Conservation (phyloP, 2,888 invertebrate species). For the Tuberolachnus salignus region DNA sequence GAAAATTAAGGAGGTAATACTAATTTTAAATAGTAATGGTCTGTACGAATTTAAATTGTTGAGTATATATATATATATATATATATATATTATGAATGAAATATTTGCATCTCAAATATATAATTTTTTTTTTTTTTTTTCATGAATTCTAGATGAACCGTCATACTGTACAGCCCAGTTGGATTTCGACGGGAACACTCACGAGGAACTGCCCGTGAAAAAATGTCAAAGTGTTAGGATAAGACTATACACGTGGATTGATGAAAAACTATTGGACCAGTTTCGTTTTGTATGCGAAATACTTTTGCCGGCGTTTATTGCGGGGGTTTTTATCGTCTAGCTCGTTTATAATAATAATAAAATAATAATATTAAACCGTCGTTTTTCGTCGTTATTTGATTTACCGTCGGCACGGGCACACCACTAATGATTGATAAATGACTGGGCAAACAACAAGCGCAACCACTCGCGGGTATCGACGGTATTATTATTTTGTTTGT, state of each 20-base stretch:
- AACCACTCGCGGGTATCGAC: too few relatives aligned
- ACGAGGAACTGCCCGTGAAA: conserved; percentile 87
- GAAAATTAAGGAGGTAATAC: conserved; percentile 55
- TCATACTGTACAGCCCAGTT: conserved; percentile 85
- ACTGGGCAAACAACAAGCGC: conserved; percentile 36
- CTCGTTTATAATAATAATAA: too few relatives aligned
- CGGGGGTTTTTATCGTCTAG: too few relatives aligned
- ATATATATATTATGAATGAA: neutral
- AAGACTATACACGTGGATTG: conserved; percentile 69
- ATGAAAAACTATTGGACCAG: too few relatives aligned
- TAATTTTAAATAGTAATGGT: neutral
- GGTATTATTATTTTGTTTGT: neutral
- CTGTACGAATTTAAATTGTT: neutral
- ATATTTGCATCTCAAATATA: neutral
- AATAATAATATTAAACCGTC: too few relatives aligned
- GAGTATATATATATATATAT: too few relatives aligned
- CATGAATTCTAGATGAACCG: conserved; percentile 58
- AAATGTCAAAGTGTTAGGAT: conserved; percentile 70
- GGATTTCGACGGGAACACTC: conserved; percentile 89
- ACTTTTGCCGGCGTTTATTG: too few relatives aligned
- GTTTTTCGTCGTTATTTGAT: conserved; percentile 53
- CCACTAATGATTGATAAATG: conserved; percentile 56
- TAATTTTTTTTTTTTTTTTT: conserved; percentile 21
- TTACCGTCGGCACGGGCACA: conserved; percentile 38
- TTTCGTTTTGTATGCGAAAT: too few relatives aligned